Conservation (phyloP, 2,113 vertebrate genomes). For the Protobothrops mucrosquamatus region DNA sequence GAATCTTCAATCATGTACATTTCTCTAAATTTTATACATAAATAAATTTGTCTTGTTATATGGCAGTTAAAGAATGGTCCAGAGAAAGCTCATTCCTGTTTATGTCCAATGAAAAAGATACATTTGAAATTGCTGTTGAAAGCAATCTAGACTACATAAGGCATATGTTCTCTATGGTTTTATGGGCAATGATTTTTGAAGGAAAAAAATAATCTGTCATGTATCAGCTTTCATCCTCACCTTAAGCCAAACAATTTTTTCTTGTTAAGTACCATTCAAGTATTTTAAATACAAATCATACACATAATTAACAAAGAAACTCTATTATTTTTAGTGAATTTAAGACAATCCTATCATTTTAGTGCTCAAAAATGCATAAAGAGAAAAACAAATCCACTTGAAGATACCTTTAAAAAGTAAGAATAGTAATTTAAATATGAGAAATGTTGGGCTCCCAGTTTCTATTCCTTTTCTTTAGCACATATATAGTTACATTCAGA, state of each 20-base stretch:
- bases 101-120: neutral
- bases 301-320: neutral
- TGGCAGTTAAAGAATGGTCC: neutral
- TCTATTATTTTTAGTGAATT: neutral
- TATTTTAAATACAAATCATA: neutral
- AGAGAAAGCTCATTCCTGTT: neutral
- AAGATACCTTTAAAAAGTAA: neutral
- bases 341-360: neutral
- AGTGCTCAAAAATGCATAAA: constrained; percentile 4
- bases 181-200: neutral
- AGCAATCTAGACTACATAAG: neutral
- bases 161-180: neutral
- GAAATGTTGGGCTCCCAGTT: neutral
- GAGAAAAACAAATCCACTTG: neutral
- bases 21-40: neutral
- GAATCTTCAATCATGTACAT: neutral
- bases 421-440: constrained; percentile 1
- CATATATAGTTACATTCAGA: neutral
- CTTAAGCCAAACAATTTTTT: neutral
- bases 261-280: neutral
- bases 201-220: neutral
- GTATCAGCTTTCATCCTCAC: neutral
- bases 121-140: neutral
- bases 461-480: neutral
- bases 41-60: neutral